A percentile compares a stretch with the other conserved stretches of the same genome.
These are phyloP conservation scores for Montipora foliosa DNA, from an alignment of 64 coral and sea anemone species.

Conservation along the genomic window DNA sequence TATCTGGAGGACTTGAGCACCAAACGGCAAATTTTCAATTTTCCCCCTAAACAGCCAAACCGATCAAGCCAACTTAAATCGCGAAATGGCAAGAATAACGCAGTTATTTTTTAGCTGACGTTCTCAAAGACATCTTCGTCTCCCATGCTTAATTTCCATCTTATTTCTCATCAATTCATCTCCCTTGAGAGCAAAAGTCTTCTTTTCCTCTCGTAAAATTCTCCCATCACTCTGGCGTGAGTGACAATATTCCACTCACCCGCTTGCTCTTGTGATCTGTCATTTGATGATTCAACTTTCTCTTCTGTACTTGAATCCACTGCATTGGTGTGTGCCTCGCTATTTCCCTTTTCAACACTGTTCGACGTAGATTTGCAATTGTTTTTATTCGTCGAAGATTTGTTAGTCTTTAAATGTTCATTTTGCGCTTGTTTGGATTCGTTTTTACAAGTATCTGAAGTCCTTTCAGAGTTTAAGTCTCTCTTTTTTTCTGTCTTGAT, in stretches of 20 bases:
- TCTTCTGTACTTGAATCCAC: not conserved
- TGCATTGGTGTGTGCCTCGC: not conserved
- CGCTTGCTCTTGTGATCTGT: conserved; percentile 19
- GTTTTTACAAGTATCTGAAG: not conserved
- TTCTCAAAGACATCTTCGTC: too few species aligned
- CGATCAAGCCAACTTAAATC: too few species aligned
- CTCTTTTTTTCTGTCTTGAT: conserved; percentile 6
- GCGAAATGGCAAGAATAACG: too few species aligned
- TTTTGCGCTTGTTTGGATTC: not conserved
- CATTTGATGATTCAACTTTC: conserved; percentile 1
- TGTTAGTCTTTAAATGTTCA: conserved; percentile 7
- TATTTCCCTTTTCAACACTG: not conserved
- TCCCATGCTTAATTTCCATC: too few species aligned
- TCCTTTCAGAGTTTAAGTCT: conserved; percentile 25
- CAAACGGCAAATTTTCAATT: not conserved
- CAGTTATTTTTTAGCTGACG: too few species aligned
- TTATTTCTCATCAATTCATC: too few species aligned
- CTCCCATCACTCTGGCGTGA: not conserved
- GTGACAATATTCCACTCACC: not conserved
- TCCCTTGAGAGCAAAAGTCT: not conserved
- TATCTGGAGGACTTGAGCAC: too few species aligned
- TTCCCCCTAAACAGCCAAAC: too few species aligned
- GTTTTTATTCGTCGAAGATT: not conserved
- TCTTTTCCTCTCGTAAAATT: not conserved
- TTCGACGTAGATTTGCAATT: not conserved